These are phyloP conservation scores for Babyrousa celebensis DNA, from an alignment of 2,797 vertebrate genomes.

Conservation along the genomic window DNA sequence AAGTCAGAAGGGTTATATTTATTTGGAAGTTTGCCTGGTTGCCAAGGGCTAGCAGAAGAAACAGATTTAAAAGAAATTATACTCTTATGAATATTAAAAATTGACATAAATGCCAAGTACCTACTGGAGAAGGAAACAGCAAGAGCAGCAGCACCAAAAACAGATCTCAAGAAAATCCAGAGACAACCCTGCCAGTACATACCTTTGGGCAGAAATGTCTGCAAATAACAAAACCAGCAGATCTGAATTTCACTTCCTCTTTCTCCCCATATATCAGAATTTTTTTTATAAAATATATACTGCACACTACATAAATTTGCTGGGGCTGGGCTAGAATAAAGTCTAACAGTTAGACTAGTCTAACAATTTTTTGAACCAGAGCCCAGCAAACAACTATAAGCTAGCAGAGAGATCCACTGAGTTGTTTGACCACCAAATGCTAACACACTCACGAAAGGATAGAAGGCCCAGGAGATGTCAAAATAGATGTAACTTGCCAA, in stretches of 20 bases:
- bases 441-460: not conserved
- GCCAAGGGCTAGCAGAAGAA: not conserved
- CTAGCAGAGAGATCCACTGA: too few relatives aligned
- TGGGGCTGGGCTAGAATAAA: not conserved
- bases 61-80: not conserved
- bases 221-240: conserved; percentile 48
- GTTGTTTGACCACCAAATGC: not conserved
- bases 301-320: not conserved
- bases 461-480: not conserved
- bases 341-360: too few relatives aligned
- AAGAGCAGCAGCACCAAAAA: not conserved
- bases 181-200: not conserved
- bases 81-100: not conserved
- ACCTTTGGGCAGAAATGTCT: not conserved
- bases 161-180: not conserved
- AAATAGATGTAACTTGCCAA: not conserved
- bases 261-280: conserved; percentile 1
- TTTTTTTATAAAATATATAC: conserved; percentile 30
- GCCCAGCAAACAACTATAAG: not conserved
- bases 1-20: not conserved
- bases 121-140: not conserved
- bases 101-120: not conserved
- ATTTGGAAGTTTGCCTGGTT: conserved; percentile 11
- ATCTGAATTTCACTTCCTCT: conserved; percentile 44
- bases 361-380: not conserved